Conservation (phyloP, 92 coral and sea anemone genomes). For the Epizoanthus fatuus region DNA sequence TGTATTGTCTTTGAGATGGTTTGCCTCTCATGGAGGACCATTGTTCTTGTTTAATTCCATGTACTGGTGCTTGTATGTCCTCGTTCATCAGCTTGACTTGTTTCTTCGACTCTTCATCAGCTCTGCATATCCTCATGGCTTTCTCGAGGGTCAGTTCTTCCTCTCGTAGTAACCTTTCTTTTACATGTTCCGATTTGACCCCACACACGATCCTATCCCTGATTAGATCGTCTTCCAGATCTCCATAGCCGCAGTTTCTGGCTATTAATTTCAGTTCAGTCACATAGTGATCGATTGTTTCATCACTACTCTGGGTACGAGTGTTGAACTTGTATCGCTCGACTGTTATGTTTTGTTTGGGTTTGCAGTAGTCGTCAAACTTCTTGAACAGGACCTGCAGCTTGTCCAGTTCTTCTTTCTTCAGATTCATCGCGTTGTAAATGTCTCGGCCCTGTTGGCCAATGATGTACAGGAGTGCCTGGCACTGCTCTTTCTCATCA, state of each 20-base stretch:
- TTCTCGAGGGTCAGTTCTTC: slow-evolving; percentile 21
- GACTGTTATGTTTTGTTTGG: slow-evolving; percentile 38
- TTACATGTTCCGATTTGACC: slow-evolving; percentile 14
- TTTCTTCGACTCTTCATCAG: slow-evolving; percentile 1
- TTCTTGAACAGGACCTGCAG: slow-evolving; percentile 15
- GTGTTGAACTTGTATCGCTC: slow-evolving; percentile 44
- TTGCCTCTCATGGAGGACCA: background rate
- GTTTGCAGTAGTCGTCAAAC: slow-evolving; percentile 40
- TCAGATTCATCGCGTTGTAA: slow-evolving; percentile 35
- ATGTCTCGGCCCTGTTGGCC: slow-evolving; percentile 64
- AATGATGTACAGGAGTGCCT: slow-evolving; percentile 37
- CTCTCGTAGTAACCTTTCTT: slow-evolving; percentile 30
- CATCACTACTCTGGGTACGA: slow-evolving; percentile 16
- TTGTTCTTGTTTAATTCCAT: slow-evolving; percentile 12
- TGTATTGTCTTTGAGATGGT: background rate
- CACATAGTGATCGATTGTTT: slow-evolving; percentile 37
- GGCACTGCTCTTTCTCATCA: slow-evolving; percentile 36
- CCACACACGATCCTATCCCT: slow-evolving; percentile 36
- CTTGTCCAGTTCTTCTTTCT: background rate
- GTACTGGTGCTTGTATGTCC: background rate
- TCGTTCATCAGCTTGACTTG: slow-evolving; percentile 12
- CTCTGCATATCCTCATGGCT: slow-evolving; percentile 33
- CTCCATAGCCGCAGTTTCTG: slow-evolving; percentile 43
- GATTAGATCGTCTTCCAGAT: slow-evolving; percentile 42
- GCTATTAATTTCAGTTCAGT: slow-evolving; percentile 36